phyloP scores from a whole-genome alignment of 2,888 invertebrate species.

The Dryocosmus kuriphilus region DNA sequence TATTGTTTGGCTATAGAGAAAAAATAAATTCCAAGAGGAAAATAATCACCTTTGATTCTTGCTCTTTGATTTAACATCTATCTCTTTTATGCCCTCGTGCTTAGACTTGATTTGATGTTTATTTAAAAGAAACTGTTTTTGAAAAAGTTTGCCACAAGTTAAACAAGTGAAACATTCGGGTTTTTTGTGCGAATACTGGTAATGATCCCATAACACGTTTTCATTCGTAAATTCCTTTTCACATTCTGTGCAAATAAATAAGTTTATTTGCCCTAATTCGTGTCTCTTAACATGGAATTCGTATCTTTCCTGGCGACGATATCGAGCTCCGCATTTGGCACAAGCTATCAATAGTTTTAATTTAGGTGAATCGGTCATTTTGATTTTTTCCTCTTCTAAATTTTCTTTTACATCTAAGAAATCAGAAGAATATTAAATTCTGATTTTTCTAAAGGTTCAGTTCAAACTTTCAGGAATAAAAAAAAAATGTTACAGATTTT shows the following conservation, averaged over 20 bases:
- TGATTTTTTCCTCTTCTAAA: constrained; percentile 9
- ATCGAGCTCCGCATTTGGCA: constrained; percentile 57
- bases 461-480: not conserved
- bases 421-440: not conserved
- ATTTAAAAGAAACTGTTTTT: constrained; percentile 51
- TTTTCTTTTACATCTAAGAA: not conserved
- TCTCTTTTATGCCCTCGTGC: constrained; percentile 52
- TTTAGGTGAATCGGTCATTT: not conserved
- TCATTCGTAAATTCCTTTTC: constrained; percentile 58
- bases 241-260: constrained; percentile 58
- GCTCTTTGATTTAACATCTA: constrained; percentile 33
- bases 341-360: constrained; percentile 52
- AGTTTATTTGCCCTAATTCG: constrained; percentile 52
- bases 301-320: constrained; percentile 56
- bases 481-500: no score
- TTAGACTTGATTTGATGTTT: constrained; percentile 56
- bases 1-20: not conserved
- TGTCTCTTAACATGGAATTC: constrained; percentile 63
- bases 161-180: constrained; percentile 52
- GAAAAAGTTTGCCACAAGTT: constrained; percentile 55
- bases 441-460: not conserved
- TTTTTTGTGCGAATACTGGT: constrained; percentile 57
- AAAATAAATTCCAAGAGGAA: not conserved
- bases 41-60: constrained; percentile 4
- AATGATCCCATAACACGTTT: constrained; percentile 61